Evolutionary conservation across 2,888 invertebrate genomes (phyloP), one percentile per base, ranked within the genome.

Genomic region (Oxyteleia sp.): DNA sequence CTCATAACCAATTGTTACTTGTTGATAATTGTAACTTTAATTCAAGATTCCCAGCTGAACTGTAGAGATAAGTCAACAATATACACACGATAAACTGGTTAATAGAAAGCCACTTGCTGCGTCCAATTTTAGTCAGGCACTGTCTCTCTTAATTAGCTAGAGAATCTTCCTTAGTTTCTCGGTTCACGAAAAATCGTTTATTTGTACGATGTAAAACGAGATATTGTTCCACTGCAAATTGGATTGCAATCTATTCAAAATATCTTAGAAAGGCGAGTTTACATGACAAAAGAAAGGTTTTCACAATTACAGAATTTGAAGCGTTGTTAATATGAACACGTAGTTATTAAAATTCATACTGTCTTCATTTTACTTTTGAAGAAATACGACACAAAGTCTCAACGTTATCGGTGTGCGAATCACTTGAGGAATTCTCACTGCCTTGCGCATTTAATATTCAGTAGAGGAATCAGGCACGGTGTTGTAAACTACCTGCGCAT

Each of bases 331-430:
- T n/a, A n/a, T n/a, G n/a, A n/a, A n/a, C n/a, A n/a, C n/a, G n/a
- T n/a, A n/a, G 53, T 49, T 57, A 59, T 72, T 72, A 74, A 68
- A 74, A 74, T 80, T 72, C 80, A 59, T 55, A 63, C 8, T 63
- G 71, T 74, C 61, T 23, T 51, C 72, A 74, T 80, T 74, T 51
- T 41, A 80, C 59, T 71, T 80, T 72, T 80, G 59, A 51, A 57
- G 80, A 72, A 66, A 80, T 51, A 59, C 80, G 59, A 68, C 53
- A 38, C 49, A 59, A 32, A 59, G 38, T 64, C 59, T 51, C 23
- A 16, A 18, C 13, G 16, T 45, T 74, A 74, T 80, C 74, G 53
- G 16, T 68, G 72, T 72, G 72, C 80, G 72, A 80, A 80, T 74
- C 66, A 57, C 23, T 16, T 10, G 16, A 53, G 43, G 71, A 72